phyloP scores from a whole-genome alignment of 2,797 vertebrate genomes.

The Trematomus bernacchii region DNA sequence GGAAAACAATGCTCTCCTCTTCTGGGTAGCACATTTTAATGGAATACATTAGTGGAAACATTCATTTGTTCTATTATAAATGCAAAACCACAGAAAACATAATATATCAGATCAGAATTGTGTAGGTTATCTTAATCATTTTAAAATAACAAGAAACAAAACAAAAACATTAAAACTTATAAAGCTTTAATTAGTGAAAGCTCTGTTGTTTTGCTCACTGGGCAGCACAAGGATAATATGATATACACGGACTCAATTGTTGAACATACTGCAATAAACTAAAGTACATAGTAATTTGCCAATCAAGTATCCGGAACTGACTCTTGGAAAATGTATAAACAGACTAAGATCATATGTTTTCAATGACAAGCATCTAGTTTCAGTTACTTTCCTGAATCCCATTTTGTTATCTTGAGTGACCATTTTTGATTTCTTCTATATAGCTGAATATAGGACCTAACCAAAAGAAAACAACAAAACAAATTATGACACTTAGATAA shows the following conservation, averaged over 20 bases:
- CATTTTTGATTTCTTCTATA: not conserved
- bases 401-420: not conserved
- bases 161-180: no score
- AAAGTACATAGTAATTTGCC: not conserved
- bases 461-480: no score
- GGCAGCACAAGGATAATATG: not conserved
- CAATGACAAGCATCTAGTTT: not conserved
- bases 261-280: not conserved
- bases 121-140: not conserved
- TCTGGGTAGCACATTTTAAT: constrained; percentile 2
- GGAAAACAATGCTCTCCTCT: constrained; percentile 14
- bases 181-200: no score
- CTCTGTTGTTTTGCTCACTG: not conserved
- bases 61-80: constrained; percentile 24
- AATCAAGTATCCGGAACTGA: not conserved
- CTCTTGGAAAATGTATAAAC: not conserved
- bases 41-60: not conserved
- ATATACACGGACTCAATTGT: not conserved
- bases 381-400: not conserved
- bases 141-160: no score
- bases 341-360: not conserved
- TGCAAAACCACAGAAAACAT: not conserved
- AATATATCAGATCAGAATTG: not conserved
- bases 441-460: no score
- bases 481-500: not conserved